Conservation (phyloP, 1,140 invertebrate species). For the Thalassaphorura encarpata region DNA sequence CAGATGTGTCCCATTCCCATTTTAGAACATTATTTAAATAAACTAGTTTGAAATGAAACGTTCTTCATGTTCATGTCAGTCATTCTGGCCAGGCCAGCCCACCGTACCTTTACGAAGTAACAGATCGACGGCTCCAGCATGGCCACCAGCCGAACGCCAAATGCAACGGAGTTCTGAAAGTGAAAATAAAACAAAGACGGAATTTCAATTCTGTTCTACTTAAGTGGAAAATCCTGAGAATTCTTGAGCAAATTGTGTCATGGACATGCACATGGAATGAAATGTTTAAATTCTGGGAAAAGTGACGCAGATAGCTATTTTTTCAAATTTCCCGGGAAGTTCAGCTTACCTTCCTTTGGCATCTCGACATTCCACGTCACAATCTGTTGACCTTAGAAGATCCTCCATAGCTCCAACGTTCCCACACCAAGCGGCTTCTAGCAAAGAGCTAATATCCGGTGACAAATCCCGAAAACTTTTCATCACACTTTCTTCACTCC, state of each 20-base stretch:
- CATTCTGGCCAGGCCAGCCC: too few relatives aligned
- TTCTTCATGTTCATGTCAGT: too few relatives aligned
- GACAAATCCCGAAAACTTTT: slow-evolving; percentile 24
- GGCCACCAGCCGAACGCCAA: slow-evolving; percentile 20
- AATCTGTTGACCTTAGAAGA: slow-evolving; percentile 1
- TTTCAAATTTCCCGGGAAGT: background rate
- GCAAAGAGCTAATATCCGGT: slow-evolving; percentile 7
- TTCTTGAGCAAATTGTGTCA: too few relatives aligned
- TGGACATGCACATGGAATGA: too few relatives aligned
- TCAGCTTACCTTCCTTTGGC: slow-evolving; percentile 6
- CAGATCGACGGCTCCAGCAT: slow-evolving; percentile 18
- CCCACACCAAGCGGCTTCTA: slow-evolving; percentile 28
- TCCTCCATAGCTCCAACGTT: slow-evolving; percentile 6
- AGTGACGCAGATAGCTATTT: background rate
- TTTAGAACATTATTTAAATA: too few relatives aligned
- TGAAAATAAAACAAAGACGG: too few relatives aligned
- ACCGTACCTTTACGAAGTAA: slow-evolving; percentile 22
- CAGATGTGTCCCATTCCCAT: too few relatives aligned
- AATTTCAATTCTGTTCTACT: too few relatives aligned
- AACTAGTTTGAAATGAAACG: too few relatives aligned
- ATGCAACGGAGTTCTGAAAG: slow-evolving; percentile 13
- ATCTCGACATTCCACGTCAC: slow-evolving; percentile 13
- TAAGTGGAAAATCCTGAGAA: too few relatives aligned
- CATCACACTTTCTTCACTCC: slow-evolving; percentile 26
- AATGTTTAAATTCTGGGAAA: too few relatives aligned